Evolutionary conservation across 2,797 vertebrate species (phyloP), one percentile per base, ranked within the genome.

Genomic region (Gouania willdenowi): DNA sequence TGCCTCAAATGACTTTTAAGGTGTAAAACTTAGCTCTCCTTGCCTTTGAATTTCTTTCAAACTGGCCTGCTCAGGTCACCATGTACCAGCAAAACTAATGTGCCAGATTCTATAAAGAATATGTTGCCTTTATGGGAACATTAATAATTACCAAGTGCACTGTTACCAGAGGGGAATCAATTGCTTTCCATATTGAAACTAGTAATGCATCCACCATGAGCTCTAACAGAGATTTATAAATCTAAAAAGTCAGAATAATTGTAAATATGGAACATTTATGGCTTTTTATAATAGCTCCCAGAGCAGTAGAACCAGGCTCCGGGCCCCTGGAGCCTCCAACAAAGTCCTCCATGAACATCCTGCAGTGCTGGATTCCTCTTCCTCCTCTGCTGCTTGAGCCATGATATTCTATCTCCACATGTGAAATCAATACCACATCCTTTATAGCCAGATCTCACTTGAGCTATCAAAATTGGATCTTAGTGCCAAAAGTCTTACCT

Each of bases 371-470:
- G 42, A 26, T 53, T 75, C 61, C 59, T 59, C 24, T 56, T 56
- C 53, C 56, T 65, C 53, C 36, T 54, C 68, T 58, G 50, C 57
- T 53, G 41, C 31, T 48, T 41, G 17, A 62, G 47, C 42, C 60
- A 34, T 59, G 60, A 56, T 75, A 53, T 64, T 64, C 45, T 44
- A 61, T 30, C 47, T 51, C 73, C 84, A 88, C 79, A 84, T 87
- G 79, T 87, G 87, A 85, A 88, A 88, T 86, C 77, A 77, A 88
- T 86, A 86, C 79, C 37, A 41, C 66, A 51, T 75, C 73, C 66
- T 83, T 88, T 85, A 85, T 82, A 53, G 70, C 58, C 67, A 67
- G 71, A 77, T 84, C 85, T 86, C 81, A 41, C 72, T 77, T 71
- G 77, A 52, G 53, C 79, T 63, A 77, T 88, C 77, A 88, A 85